Evolutionary conservation across 2,888 invertebrate species (phyloP), one percentile per base, ranked within the genome.

Genomic region (Perizoma affinitatum): DNA sequence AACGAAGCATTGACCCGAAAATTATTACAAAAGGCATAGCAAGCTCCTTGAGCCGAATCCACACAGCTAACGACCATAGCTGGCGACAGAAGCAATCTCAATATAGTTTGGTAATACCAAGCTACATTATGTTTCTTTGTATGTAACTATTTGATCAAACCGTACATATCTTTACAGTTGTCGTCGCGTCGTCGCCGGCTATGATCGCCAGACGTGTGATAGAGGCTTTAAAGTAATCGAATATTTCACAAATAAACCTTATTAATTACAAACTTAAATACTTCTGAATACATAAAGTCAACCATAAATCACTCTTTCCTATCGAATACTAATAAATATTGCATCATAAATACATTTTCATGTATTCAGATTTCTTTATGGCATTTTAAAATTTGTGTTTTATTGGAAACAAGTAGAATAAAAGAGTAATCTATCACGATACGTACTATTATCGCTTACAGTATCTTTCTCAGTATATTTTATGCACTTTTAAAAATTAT

Each of bases 221-320:
- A 41, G n/a, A 4, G 35, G 5, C 8, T 58, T 61, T 54, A 62
- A 59, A 66, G 60, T 61, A 67, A 67, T 63, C 63, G 52, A 59
- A 63, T 50, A 59, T 66, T 61, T 61, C 59, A 46, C 52, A 63
- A 48, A 63, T 61, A 68, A 66, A 65, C 63, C 67, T 65, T 63
- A 69, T 72, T 68, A 72, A 78, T 69, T 65, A 78, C 75, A 73
- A 73, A 67, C 68, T 75, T 73, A 76, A 76, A 62, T 71, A 70
- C 61, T 65, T 66, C 69, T 65, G 63, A 71, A 75, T 71, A 71
- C 71, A 70, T 70, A 69, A 70, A 72, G 65, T 74, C 69, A 55
- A 63, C 70, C 72, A 68, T 81, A 79, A 82, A 81, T 79, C 80
- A 79, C 66, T 66, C 69, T 73, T 72, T 75, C 74, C 75, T 79